phyloP scores from a whole-genome alignment of 2,888 invertebrate genomes.

The Drosophila parthenogenetica region DNA sequence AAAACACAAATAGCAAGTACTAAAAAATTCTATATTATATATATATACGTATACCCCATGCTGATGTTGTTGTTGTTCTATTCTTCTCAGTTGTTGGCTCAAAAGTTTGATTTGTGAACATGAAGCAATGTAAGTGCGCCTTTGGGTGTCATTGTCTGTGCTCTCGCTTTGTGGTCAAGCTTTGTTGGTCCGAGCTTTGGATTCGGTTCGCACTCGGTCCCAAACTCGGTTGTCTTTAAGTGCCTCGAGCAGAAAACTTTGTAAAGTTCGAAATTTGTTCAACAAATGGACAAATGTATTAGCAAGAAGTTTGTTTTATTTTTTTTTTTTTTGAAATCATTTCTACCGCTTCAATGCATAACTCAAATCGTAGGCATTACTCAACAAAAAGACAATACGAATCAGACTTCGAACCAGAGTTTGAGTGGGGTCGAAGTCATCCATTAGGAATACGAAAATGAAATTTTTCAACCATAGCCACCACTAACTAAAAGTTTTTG shows the following conservation, averaged over 20 bases:
- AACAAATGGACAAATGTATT: conserved; percentile 72
- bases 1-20: conserved; percentile 72
- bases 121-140: conserved; percentile 73
- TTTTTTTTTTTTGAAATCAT: conserved; percentile 44
- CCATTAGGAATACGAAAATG: conserved; percentile 34
- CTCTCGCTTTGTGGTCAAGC: conserved; percentile 70
- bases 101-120: conserved; percentile 78
- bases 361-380: conserved; percentile 35
- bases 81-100: conserved; percentile 5
- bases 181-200: conserved; percentile 50
- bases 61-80: background rate
- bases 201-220: conserved; percentile 6
- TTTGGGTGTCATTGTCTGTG: conserved; percentile 75
- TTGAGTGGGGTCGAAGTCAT: conserved; percentile 16
- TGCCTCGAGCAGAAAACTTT: conserved; percentile 65
- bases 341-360: conserved; percentile 52
- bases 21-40: conserved; percentile 41
- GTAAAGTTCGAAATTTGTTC: conserved; percentile 62
- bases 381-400: background rate
- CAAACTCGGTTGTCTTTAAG: conserved; percentile 39
- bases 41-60: conserved; percentile 26
- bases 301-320: conserved; percentile 52
- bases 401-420: background rate
- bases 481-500: conserved; percentile 24
- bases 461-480: conserved; percentile 35